These are phyloP conservation scores for Hippoglossus hippoglossus DNA, from an alignment of 2,797 vertebrate genomes.

Conservation along the genomic window DNA sequence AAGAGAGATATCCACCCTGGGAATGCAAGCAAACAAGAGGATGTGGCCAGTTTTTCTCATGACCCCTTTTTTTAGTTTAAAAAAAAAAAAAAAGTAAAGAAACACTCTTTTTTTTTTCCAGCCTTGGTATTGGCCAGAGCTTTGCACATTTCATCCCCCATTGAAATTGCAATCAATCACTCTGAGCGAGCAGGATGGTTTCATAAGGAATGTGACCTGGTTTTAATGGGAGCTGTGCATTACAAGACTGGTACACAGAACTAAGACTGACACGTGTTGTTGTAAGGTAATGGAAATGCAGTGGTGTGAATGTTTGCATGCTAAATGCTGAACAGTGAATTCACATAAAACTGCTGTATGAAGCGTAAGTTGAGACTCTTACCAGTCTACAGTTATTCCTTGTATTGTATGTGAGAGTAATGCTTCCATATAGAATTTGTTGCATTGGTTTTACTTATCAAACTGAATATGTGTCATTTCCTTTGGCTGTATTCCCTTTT, in stretches of 20 bases:
- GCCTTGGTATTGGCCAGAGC: slow-evolving; percentile 38
- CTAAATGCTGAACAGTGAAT: slow-evolving; percentile 6
- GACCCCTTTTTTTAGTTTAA: slow-evolving; percentile 58
- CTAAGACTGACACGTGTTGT: slow-evolving; percentile 24
- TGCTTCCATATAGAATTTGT: too few relatives aligned
- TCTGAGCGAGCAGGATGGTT: slow-evolving; percentile 32
- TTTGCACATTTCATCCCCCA: slow-evolving; percentile 51
- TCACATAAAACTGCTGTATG: neutral
- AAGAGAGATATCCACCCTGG: slow-evolving; percentile 64
- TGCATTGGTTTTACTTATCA: too few relatives aligned
- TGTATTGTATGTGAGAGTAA: too few relatives aligned
- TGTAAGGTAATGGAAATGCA: neutral
- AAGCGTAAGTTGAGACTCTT: too few relatives aligned
- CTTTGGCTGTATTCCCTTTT: too few relatives aligned
- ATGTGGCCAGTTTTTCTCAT: slow-evolving; percentile 78
- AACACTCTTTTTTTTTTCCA: neutral
- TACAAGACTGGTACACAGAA: slow-evolving; percentile 40
- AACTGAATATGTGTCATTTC: too few relatives aligned
- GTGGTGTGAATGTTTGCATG: neutral
- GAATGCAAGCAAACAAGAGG: slow-evolving; percentile 73
- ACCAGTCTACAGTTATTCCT: too few relatives aligned
- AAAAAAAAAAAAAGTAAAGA: slow-evolving; percentile 28
- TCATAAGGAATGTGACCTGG: slow-evolving; percentile 52
- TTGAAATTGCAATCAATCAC: slow-evolving; percentile 62
- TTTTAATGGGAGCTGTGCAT: slow-evolving; percentile 39